Conservation (phyloP, 2,888 invertebrate genomes). For the Catocala nupta region DNA sequence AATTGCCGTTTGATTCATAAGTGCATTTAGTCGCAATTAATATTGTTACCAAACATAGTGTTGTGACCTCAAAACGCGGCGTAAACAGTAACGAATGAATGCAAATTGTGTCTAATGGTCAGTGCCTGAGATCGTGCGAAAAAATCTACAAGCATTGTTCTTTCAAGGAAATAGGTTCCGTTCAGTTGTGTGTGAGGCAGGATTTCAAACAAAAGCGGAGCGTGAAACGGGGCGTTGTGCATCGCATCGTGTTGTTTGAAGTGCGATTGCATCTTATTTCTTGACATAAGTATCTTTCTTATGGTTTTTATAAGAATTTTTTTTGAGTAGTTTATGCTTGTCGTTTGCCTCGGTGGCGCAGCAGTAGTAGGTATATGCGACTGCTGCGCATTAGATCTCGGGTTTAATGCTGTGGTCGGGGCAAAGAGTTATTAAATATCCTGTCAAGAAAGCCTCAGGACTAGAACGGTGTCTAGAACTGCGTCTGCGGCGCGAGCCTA, state of each 20-base stretch:
- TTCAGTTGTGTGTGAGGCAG: constrained; percentile 37
- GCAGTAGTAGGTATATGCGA: too few species aligned
- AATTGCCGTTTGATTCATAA: constrained; percentile 53
- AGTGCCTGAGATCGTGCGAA: constrained; percentile 74
- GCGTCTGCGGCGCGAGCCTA: too few species aligned
- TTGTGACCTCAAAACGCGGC: constrained; percentile 55
- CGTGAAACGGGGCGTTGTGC: background rate
- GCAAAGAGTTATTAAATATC: too few species aligned
- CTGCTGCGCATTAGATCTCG: too few species aligned
- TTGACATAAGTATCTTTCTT: too few species aligned
- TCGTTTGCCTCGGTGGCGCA: too few species aligned
- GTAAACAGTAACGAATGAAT: constrained; percentile 65
- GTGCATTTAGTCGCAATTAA: constrained; percentile 57
- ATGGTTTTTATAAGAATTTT: too few species aligned
- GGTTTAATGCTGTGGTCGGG: too few species aligned
- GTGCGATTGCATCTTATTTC: background rate
- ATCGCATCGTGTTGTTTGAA: constrained; percentile 1
- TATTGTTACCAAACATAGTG: constrained; percentile 56
- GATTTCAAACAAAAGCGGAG: constrained; percentile 4
- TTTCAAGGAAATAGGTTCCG: constrained; percentile 61
- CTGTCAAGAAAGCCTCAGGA: too few species aligned
- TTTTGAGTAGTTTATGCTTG: too few species aligned
- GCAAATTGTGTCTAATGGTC: constrained; percentile 72
- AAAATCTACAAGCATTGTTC: constrained; percentile 72
- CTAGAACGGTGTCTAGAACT: too few species aligned